A percentile compares a stretch with the other conserved stretches of the same genome.
phyloP scores from a whole-genome alignment of 1,140 invertebrate species.

The Paraescarpia echinospica region DNA sequence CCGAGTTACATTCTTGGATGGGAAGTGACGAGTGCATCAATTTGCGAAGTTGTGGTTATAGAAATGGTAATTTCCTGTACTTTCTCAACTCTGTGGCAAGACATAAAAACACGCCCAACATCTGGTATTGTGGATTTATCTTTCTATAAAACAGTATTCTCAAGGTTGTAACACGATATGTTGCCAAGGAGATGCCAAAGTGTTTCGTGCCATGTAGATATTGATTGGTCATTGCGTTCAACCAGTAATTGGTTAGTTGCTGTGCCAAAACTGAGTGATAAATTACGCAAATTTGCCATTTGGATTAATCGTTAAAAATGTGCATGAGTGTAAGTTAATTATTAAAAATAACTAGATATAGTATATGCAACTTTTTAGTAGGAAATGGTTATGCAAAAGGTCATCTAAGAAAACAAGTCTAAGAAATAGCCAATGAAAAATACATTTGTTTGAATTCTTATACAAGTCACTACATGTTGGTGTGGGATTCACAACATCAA shows the following conservation, averaged over 20 bases:
- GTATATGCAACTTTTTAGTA: background rate
- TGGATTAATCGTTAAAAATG: too few species aligned
- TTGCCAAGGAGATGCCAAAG: background rate
- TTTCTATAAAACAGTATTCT: background rate
- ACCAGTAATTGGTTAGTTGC: background rate
- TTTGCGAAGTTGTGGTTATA: background rate
- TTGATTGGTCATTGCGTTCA: background rate
- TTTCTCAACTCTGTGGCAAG: background rate
- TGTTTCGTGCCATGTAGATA: background rate
- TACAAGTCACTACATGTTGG: background rate
- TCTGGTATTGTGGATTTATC: background rate
- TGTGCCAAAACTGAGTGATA: too few species aligned
- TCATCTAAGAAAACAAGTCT: background rate
- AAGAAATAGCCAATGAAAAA: background rate
- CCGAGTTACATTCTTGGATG: background rate
- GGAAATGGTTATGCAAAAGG: background rate
- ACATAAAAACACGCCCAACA: background rate
- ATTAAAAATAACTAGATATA: background rate
- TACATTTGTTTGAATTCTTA: background rate
- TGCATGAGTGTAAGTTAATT: too few species aligned
- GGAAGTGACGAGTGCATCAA: background rate
- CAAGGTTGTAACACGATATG: background rate
- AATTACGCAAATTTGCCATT: too few species aligned
- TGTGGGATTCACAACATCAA: too few species aligned
- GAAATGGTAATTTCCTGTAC: background rate